Evolutionary conservation across 2,113 vertebrate genomes (phyloP).

Genomic region (Hippocampus guttulatus): DNA sequence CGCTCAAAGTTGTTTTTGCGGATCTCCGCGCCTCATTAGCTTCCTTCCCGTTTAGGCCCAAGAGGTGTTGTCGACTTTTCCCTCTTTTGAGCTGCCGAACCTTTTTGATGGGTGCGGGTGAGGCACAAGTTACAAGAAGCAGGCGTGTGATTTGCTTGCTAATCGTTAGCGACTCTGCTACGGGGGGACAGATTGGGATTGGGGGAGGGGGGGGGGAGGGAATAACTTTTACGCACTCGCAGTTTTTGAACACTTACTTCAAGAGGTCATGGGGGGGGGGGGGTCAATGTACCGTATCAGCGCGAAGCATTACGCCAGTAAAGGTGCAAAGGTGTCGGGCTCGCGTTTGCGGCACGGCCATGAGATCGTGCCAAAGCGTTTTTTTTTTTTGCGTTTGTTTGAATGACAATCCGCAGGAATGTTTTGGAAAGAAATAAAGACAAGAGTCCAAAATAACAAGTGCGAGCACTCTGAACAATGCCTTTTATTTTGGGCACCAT

Average conservation of each 20-base stretch:
- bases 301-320: too few relatives aligned
- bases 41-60: background rate
- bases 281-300: too few relatives aligned
- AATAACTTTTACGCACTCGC: background rate
- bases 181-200: background rate
- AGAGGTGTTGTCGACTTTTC: background rate
- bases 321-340: too few relatives aligned
- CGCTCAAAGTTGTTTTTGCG: background rate
- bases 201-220: background rate
- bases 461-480: constrained; percentile 37
- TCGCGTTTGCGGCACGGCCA: too few relatives aligned
- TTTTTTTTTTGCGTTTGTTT: too few relatives aligned
- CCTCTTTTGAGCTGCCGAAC: background rate
- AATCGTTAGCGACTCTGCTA: background rate
- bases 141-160: background rate
- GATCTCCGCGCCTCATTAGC: background rate
- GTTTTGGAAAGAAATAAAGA: background rate
- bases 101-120: background rate
- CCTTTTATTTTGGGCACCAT: constrained; percentile 60
- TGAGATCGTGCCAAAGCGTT: too few relatives aligned
- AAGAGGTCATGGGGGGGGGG: too few relatives aligned
- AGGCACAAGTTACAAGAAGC: too few relatives aligned
- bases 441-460: background rate
- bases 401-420: background rate
- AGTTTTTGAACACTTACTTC: background rate